Base-by-base conservation (phyloP, 2,888 invertebrate genomes). In the Drosophila robusta region DNA sequence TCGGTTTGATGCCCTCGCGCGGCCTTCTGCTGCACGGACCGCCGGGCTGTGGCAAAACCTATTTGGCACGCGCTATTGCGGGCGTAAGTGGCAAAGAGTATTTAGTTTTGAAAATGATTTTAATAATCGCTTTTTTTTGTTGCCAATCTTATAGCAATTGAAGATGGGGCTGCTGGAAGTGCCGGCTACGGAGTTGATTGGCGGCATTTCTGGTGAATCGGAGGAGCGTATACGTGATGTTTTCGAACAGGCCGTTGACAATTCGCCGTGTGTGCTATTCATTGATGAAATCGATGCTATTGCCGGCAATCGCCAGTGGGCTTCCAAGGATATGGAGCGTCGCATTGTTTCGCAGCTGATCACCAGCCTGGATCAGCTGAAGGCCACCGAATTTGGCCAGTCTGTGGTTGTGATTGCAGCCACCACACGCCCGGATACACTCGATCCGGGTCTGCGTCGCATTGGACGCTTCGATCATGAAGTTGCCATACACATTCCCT, bases 271-370 rank as follows among this genome's bases (percentile, higher is more conserved):
- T 91, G 95, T 99, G 12, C 92, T 99, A 39, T 98, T 99, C 90
- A 95, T 99, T 71, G 99, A 99, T 93, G 98, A 99, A 93, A 97
- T 99, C 67, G 99, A 99, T 93, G 95, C 98, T n/a, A 96, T 99
- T 46, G 97, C 98, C 34, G 97, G 96, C 5, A 97, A 98, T 90
- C 94, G 98, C 89, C 95, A 97, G 61, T 95, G 95, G 84, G 98
- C 98, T 3, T 97, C 97, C 86, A 96, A 97, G 90, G 98, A 98
- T 89, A 99, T 99, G 99, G 98, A 99, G 90, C 95, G 97, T 70
- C 93, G 99, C 69, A 97, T 99, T 92, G 98, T 99, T 7, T 95
- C 98, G 0, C 99, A 99, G 92, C 92, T 99, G 58, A 93, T 98
- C 36, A 95, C 96, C 12, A 97, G 97, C 85, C 93, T 99, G 89